Base-by-base conservation (phyloP, 2,113 vertebrate species). In the Lucifuga dentata region DNA sequence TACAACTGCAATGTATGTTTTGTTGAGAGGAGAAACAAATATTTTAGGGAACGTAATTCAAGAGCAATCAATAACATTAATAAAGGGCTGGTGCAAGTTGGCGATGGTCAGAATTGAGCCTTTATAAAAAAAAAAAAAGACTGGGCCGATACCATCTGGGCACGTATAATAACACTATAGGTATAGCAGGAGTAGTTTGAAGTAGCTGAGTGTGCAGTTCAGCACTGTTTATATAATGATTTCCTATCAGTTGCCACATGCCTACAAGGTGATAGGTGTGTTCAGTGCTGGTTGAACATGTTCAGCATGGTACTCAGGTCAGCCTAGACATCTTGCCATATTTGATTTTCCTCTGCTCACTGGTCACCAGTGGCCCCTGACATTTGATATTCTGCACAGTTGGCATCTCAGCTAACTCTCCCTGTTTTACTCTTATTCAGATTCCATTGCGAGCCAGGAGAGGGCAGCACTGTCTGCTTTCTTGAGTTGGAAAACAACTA, bases 391-490 rank as follows among this genome's bases (percentile, higher is more conserved):
- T 83, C 58, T 46, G 20, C 24, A 12, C 32, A 63, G 78, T 39
- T 48, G 52, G 15, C 52, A 23, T 46, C 48, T 57, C 38, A 26
- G 49, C 38, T 60, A 38, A 36, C 19, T 1, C 15, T 9, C 32
- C 32, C 20, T 45, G 13, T 19, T 70, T 69, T 63, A 46, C 68
- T 65, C 43, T 36, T 12, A 50, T 77, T 69, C 8, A 48, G 45
- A 20, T 78, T 64, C 45, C 29, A 19, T 24, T 53, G 17, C 48
- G 33, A 62, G 44, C 84, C 88, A 87, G 78, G 36, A 88, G 88
- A 73, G 84, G 88, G 88, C 88, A 83, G 82, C 39, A 38, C 60
- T 53, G 71, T 70, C 63, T 64, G 36, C 19, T 40, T 46, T 6
- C n/a, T 68, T n/a, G 17, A 58, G 21, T 60, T 48, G 53, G 44